A percentile compares a stretch with the other conserved stretches of the same genome.
These are phyloP conservation scores for Halyomorpha halys DNA, from an alignment of 1,140 invertebrate species.

Conservation along the genomic window DNA sequence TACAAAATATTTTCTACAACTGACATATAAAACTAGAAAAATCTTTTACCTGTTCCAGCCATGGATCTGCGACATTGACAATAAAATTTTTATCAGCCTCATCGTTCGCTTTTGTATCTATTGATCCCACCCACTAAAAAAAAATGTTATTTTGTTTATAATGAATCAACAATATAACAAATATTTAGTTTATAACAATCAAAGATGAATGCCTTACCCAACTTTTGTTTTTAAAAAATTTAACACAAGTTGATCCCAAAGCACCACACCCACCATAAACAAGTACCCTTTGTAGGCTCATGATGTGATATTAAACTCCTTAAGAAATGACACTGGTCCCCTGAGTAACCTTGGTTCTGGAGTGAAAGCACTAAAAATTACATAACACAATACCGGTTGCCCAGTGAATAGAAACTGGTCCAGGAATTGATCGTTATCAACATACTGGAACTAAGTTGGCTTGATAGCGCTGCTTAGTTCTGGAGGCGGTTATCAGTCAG, in stretches of 20 bases:
- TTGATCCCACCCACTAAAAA: conserved; percentile 83
- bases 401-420: too few species aligned
- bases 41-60: conserved; percentile 61
- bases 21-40: background rate
- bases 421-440: too few species aligned
- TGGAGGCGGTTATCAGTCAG: too few species aligned
- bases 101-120: conserved; percentile 83
- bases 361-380: conserved; percentile 1
- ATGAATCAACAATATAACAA: background rate
- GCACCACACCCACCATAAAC: conserved; percentile 93
- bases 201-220: conserved; percentile 51
- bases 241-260: conserved; percentile 73
- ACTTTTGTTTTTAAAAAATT: conserved; percentile 79
- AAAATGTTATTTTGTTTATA: conserved; percentile 12
- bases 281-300: conserved; percentile 48
- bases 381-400: background rate
- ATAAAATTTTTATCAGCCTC: conserved; percentile 83
- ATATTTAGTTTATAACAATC: background rate
- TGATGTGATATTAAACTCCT: background rate
- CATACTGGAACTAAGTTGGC: too few species aligned
- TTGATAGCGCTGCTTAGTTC: too few species aligned
- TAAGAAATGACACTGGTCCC: background rate
- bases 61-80: conserved; percentile 60
- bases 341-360: background rate
- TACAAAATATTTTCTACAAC: background rate